These are phyloP conservation scores for Neoitamus cyanurus DNA, from an alignment of 2,888 invertebrate species.

Conservation along the genomic window DNA sequence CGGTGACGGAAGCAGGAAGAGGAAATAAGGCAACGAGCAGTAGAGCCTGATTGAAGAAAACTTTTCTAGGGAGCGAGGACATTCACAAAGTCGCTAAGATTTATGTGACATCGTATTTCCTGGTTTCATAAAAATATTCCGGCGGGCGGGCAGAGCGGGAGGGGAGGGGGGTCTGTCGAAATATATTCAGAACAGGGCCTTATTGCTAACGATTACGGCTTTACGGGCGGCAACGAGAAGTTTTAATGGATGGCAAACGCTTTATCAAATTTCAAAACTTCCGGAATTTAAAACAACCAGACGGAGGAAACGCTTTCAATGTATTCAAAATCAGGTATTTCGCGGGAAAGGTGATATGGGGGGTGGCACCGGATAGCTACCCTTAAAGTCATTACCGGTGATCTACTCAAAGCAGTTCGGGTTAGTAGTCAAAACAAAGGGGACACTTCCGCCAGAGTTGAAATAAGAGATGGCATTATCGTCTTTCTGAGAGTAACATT, in stretches of 20 bases:
- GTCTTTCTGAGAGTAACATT: too few species aligned
- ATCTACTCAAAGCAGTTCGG: background rate
- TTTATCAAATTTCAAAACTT: slow-evolving; percentile 1
- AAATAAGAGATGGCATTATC: background rate
- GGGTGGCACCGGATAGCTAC: background rate
- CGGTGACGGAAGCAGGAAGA: background rate
- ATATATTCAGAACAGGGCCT: background rate
- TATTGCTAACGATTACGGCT: background rate
- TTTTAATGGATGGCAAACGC: background rate
- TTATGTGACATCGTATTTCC: background rate
- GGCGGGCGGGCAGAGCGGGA: background rate
- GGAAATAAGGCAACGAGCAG: background rate
- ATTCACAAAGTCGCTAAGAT: background rate
- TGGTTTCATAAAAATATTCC: background rate
- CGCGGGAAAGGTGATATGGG: background rate
- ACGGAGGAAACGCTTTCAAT: background rate
- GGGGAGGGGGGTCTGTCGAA: background rate
- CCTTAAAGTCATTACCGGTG: background rate
- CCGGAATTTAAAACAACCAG: background rate
- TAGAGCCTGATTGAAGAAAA: background rate
- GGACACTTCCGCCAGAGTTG: background rate
- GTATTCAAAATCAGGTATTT: background rate
- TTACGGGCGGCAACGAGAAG: background rate
- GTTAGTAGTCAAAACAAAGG: background rate
- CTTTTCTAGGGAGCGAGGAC: background rate